Percentiles rank a stretch among this genome's conserved stretches.
Conservation (phyloP, 2,888 invertebrate genomes). For the Leucoma salicis region DNA sequence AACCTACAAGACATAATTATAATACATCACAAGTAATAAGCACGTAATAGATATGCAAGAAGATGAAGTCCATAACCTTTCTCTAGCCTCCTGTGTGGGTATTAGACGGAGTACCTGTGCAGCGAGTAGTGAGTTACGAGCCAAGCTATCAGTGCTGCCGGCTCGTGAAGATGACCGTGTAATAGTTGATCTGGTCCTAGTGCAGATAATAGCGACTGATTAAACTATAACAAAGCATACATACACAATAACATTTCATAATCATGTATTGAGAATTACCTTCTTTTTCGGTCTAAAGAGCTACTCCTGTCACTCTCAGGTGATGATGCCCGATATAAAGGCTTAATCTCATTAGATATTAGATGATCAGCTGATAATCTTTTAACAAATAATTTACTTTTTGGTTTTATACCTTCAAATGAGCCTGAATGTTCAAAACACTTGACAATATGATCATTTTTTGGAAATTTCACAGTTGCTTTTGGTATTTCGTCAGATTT, state of each 20-base stretch:
- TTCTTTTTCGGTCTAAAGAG: slow-evolving; percentile 71
- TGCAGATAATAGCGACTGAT: slow-evolving; percentile 30
- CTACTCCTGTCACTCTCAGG: slow-evolving; percentile 76
- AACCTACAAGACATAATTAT: slow-evolving; percentile 2
- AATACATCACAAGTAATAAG: not conserved
- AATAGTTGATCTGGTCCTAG: slow-evolving; percentile 68
- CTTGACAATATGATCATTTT: slow-evolving; percentile 60
- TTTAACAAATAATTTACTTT: slow-evolving; percentile 73
- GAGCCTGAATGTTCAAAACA: slow-evolving; percentile 74
- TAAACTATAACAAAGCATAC: slow-evolving; percentile 3
- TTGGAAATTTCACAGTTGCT: slow-evolving; percentile 69
- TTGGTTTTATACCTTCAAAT: slow-evolving; percentile 73
- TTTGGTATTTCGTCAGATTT: slow-evolving; percentile 73
- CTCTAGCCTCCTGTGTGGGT: slow-evolving; percentile 90
- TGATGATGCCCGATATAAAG: slow-evolving; percentile 67
- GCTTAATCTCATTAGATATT: slow-evolving; percentile 67
- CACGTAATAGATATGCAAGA: slow-evolving; percentile 5
- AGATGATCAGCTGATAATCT: slow-evolving; percentile 76
- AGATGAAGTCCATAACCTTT: slow-evolving; percentile 78
- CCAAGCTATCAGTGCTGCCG: slow-evolving; percentile 85
- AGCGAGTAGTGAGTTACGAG: slow-evolving; percentile 88
- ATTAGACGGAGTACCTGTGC: slow-evolving; percentile 91
- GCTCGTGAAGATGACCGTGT: slow-evolving; percentile 68
- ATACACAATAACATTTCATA: slow-evolving; percentile 2
- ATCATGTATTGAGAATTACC: slow-evolving; percentile 39